Percentiles rank a stretch among this genome's conserved stretches.
phyloP scores from a whole-genome alignment of 2,888 invertebrate species.

The Scaptomyza tumidula region DNA sequence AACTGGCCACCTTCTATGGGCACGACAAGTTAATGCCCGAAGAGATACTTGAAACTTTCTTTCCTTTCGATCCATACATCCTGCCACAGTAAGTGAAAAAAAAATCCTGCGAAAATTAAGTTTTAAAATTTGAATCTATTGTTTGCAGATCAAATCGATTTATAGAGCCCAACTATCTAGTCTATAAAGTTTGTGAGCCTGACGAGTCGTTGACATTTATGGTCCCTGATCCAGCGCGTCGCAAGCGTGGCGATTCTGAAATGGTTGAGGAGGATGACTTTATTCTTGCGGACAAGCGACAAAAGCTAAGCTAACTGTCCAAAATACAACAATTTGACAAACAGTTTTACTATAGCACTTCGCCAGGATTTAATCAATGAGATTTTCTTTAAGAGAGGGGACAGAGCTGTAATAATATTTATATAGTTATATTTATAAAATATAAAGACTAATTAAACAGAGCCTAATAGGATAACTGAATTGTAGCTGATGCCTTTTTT shows the following conservation, averaged over 20 bases:
- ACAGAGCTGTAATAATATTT: constrained; percentile 40
- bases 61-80: constrained; percentile 96
- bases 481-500: constrained; percentile 9
- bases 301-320: constrained; percentile 69
- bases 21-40: constrained; percentile 85
- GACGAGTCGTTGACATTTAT: constrained; percentile 61
- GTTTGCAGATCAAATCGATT: constrained; percentile 81
- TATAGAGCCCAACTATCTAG: constrained; percentile 70
- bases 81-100: constrained; percentile 85
- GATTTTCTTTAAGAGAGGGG: not conserved
- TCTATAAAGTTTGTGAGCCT: constrained; percentile 57
- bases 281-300: constrained; percentile 81
- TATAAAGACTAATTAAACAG: constrained; percentile 26
- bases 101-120: not conserved
- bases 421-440: constrained; percentile 15
- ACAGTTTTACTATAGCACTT: constrained; percentile 81
- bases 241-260: constrained; percentile 83
- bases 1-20: constrained; percentile 86
- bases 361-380: constrained; percentile 81
- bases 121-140: not conserved
- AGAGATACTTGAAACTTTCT: constrained; percentile 88
- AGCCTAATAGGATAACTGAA: not conserved
- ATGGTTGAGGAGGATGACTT: constrained; percentile 83
- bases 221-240: constrained; percentile 35
- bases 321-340: constrained; percentile 80